Conservation (phyloP, 64 coral and sea anemone species). For the Astreopora myriophthalma region DNA sequence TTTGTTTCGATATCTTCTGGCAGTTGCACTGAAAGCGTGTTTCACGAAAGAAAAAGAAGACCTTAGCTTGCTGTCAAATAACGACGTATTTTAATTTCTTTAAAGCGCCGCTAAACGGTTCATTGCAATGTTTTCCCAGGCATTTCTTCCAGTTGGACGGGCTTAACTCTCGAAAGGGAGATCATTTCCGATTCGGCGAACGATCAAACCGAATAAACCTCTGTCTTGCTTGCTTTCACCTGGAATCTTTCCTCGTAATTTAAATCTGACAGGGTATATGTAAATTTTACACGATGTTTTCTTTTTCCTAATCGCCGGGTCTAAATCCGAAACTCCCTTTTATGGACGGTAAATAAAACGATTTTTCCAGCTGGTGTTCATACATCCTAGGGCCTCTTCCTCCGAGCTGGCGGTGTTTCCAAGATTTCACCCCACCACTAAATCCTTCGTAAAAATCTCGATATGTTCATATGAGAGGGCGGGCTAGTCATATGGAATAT, state of each 20-base stretch:
- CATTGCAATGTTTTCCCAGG: constrained; percentile 12
- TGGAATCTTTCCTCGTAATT: not conserved
- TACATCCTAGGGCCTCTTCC: too few species aligned
- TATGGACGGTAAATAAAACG: constrained; percentile 25
- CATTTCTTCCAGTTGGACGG: not conserved
- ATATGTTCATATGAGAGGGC: too few species aligned
- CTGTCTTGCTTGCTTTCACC: not conserved
- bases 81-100: constrained; percentile 3
- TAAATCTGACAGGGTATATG: constrained; percentile 6
- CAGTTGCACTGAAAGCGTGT: not conserved
- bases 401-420: too few species aligned
- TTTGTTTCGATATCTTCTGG: not conserved
- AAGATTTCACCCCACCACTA: too few species aligned
- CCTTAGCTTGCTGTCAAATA: constrained; percentile 15
- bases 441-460: not conserved
- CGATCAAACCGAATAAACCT: not conserved
- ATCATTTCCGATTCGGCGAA: not conserved
- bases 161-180: not conserved
- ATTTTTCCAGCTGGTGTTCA: constrained; percentile 28
- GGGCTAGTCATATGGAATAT: too few species aligned
- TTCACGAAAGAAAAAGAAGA: not conserved
- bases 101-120: constrained; percentile 1
- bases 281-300: not conserved
- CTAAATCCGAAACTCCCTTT: constrained; percentile 21
- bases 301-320: constrained; percentile 12